Base-by-base conservation (phyloP, 2,797 vertebrate species). In the Parauchenoglanis ngamensis region DNA sequence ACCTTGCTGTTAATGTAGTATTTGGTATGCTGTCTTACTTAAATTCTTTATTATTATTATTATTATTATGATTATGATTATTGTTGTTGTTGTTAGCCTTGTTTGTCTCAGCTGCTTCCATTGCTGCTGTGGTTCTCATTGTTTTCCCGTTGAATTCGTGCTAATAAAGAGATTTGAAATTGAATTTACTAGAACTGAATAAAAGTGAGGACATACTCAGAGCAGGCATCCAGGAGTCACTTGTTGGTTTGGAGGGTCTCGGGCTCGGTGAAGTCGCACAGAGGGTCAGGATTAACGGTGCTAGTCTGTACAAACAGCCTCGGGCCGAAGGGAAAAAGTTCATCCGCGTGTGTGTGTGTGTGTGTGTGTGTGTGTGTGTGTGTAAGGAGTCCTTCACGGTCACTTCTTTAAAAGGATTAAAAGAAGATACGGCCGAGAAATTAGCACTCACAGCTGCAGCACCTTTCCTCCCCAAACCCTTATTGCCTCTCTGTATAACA, bases 251-350 rank as follows among this genome's bases (percentile, higher is more conserved):
- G 35, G 81, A 91, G 86, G 91, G 90, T 87, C 70, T 91, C 87
- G 90, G 93, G 76, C 92, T 93, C 94, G 93, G 88, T 94, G 95
- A 89, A 93, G 85, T 91, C 93, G 94, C 93, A 89, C 94, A 95
- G 92, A 92, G 92, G 85, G 86, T 86, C 84, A 91, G 94, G 92
- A 93, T 95, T 95, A 94, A 94, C 94, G 94, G 91, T 90, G 88
- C 91, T 95, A 94, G 93, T 93, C 92, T 93, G 93, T 94, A 94
- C 96, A 95, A 97, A 97, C 93, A 97, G 93, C 95, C 94, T 87
- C 82, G 79, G 95, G 96, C 95, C 92, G 92, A 93, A 95, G 93
- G 80, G 94, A 94, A 94, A 83, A 95, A 92, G 97, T 97, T 97
- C 97, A 97, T 95, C 94, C 94, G 93, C 92, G 93, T 95, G 96